These are phyloP conservation scores for Megaceryle maxima DNA, from an alignment of 2,113 vertebrate species.

Conservation along the genomic window DNA sequence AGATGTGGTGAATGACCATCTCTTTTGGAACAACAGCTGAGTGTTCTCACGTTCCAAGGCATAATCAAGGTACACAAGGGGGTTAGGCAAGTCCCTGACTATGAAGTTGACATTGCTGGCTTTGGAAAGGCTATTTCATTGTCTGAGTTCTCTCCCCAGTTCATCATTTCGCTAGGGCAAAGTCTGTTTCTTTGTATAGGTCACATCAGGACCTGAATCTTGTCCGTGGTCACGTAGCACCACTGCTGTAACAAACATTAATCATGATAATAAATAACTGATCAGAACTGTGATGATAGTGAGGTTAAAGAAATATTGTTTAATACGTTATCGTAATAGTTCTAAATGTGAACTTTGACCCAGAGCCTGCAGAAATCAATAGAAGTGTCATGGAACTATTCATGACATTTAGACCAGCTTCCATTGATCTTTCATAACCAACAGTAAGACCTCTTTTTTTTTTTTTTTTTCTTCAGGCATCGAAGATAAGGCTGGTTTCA, in stretches of 20 bases:
- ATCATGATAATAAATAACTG: background rate
- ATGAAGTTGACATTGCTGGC: background rate
- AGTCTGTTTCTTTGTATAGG: background rate
- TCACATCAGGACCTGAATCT: background rate
- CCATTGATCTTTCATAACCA: background rate
- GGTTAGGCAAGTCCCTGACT: background rate
- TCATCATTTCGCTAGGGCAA: background rate
- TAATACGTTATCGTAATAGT: background rate
- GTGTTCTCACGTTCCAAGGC: background rate
- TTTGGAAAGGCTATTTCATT: background rate
- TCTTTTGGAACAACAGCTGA: background rate
- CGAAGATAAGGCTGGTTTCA: background rate
- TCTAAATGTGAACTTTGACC: background rate
- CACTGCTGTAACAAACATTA: background rate
- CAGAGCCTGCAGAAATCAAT: background rate
- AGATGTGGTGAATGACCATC: background rate
- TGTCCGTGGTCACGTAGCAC: slow-evolving; percentile 40
- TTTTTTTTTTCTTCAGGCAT: background rate
- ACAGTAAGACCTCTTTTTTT: background rate
- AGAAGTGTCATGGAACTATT: background rate
- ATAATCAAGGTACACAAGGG: too few relatives aligned
- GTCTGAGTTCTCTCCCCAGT: background rate
- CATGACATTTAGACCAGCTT: background rate
- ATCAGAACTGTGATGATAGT: background rate
- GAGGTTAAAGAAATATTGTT: background rate